Percentiles rank a stretch among this genome's conserved stretches.
phyloP scores from a whole-genome alignment of 2,888 invertebrate species.

The Cylloceria caligata region DNA sequence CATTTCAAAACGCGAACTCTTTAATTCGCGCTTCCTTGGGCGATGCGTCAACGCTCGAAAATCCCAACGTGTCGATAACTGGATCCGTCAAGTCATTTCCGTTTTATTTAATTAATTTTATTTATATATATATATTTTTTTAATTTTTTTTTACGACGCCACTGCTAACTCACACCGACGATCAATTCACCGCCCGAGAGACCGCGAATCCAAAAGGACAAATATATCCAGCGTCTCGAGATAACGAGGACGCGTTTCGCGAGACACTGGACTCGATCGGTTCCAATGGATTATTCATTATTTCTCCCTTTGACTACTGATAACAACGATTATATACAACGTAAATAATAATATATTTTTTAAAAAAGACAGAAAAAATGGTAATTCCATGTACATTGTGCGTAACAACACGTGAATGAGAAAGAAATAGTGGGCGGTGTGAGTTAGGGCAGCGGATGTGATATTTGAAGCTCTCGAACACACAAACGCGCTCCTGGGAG shows the following conservation, averaged over 20 bases:
- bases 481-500: slow-evolving; percentile 14
- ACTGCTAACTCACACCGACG: not conserved
- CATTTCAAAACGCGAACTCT: not conserved
- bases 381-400: slow-evolving; percentile 56
- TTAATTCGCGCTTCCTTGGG: not conserved
- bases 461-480: slow-evolving; percentile 34
- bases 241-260: slow-evolving; percentile 11
- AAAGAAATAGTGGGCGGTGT: slow-evolving; percentile 44
- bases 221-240: slow-evolving; percentile 16
- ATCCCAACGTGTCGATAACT: not conserved
- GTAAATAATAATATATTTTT: slow-evolving; percentile 44
- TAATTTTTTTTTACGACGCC: slow-evolving; percentile 8
- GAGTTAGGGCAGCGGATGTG: slow-evolving; percentile 54
- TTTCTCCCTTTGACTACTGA: slow-evolving; percentile 36
- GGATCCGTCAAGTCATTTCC: not conserved
- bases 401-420: slow-evolving; percentile 51
- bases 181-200: slow-evolving; percentile 17
- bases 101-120: slow-evolving; percentile 3
- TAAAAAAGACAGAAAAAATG: slow-evolving; percentile 25
- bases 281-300: slow-evolving; percentile 30
- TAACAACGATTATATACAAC: slow-evolving; percentile 67
- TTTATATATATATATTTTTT: not conserved
- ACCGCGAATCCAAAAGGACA: slow-evolving; percentile 16
- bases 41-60: slow-evolving; percentile 10
- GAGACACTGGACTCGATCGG: slow-evolving; percentile 39